These are phyloP conservation scores for Apomyelois bistriatella DNA, from an alignment of 2,888 invertebrate genomes.

Conservation along the genomic window DNA sequence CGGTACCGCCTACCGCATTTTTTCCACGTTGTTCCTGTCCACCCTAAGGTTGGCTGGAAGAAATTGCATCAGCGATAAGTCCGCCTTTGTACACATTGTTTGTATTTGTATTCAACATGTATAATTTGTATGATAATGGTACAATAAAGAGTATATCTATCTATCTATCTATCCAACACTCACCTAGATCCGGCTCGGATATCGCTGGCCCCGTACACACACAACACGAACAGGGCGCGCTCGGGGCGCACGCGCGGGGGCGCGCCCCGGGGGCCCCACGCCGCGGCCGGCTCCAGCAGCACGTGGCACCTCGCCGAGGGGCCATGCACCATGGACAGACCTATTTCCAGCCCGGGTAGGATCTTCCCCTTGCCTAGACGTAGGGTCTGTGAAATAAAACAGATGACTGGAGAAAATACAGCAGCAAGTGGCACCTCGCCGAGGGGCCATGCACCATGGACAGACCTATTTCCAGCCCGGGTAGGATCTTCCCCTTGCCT, in stretches of 20 bases:
- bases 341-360: constrained; percentile 59
- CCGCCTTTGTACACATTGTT: too few relatives aligned
- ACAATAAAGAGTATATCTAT: too few relatives aligned
- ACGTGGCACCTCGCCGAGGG: constrained; percentile 52
- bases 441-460: constrained; percentile 48
- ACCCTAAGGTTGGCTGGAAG: too few relatives aligned
- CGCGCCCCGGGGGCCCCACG: constrained; percentile 54
- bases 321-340: constrained; percentile 47
- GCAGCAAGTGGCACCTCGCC: constrained; percentile 48
- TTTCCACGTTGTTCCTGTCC: too few relatives aligned
- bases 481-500: constrained; percentile 44
- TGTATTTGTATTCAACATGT: too few relatives aligned
- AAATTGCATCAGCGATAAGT: too few relatives aligned
- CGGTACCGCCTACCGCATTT: too few relatives aligned
- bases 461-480: constrained; percentile 59
- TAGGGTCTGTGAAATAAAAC: constrained; percentile 36
- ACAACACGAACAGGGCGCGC: constrained; percentile 53
- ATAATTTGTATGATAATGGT: too few relatives aligned
- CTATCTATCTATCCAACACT: constrained; percentile 15
- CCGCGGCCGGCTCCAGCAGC: constrained; percentile 47
- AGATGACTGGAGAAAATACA: constrained; percentile 19
- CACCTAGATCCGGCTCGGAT: constrained; percentile 45
- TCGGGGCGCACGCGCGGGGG: constrained; percentile 53
- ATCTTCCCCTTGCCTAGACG: constrained; percentile 44
- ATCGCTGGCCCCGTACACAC: constrained; percentile 46